Evolutionary conservation across 2,797 vertebrate species (phyloP).

Genomic region (Anas bernieri): DNA sequence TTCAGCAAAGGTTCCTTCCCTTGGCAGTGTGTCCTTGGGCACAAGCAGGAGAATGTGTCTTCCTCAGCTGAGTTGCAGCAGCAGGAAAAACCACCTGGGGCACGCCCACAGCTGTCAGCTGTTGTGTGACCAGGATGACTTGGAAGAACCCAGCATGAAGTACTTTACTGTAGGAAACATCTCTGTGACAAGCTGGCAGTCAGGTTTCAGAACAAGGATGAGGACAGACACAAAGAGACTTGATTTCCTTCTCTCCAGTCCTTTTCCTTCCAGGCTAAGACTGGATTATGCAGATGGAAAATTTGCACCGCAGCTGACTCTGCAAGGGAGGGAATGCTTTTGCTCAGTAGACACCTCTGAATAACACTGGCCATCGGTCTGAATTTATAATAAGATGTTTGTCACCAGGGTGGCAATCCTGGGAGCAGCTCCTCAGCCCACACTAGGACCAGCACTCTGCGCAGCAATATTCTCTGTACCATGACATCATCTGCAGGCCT

Average conservation of each 20-base stretch:
- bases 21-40: accelerated
- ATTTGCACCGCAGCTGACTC: neutral
- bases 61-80: neutral
- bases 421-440: neutral
- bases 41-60: neutral
- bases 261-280: neutral
- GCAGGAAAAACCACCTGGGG: neutral
- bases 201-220: neutral
- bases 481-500: neutral
- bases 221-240: neutral
- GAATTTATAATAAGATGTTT: neutral
- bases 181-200: neutral
- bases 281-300: neutral
- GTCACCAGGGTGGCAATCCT: neutral
- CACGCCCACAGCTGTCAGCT: neutral
- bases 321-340: neutral
- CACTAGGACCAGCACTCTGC: neutral
- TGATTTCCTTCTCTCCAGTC: neutral
- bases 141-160: neutral
- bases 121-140: neutral
- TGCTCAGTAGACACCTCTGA: neutral
- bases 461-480: neutral
- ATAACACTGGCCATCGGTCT: neutral
- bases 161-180: neutral
- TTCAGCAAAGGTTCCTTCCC: neutral